A percentile compares a stretch with the other conserved stretches of the same genome.
Conservation (phyloP, 2,797 vertebrate genomes). For the Silurus lanzhouensis region DNA sequence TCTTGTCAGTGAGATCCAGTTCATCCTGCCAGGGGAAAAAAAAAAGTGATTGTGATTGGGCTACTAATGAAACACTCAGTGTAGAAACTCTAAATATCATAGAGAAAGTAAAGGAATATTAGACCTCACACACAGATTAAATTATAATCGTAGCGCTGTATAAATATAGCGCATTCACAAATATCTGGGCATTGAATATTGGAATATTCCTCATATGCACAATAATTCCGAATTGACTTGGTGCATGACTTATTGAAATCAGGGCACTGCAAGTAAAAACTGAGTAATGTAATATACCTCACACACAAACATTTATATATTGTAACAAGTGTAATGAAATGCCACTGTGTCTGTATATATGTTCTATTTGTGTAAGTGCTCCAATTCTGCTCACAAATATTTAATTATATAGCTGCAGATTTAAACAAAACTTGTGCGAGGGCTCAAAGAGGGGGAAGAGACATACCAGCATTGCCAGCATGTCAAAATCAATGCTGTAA, state of each 20-base stretch:
- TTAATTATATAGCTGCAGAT: background rate
- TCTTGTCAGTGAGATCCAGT: conserved; percentile 95
- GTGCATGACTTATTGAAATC: background rate
- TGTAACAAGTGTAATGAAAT: too few species aligned
- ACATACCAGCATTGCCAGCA: too few species aligned
- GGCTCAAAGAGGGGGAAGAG: too few species aligned
- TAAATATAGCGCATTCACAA: background rate
- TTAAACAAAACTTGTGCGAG: background rate
- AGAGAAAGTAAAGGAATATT: background rate
- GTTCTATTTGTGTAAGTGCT: background rate
- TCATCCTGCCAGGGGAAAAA: conserved; percentile 82
- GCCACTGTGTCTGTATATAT: background rate
- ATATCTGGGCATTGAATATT: background rate
- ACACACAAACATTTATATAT: background rate
- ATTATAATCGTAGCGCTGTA: background rate
- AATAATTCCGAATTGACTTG: background rate
- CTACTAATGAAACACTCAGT: background rate
- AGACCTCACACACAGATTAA: background rate
- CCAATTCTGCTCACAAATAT: background rate
- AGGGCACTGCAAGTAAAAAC: background rate
- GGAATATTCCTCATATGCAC: background rate
- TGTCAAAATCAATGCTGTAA: too few species aligned
- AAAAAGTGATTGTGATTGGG: conserved; percentile 25
- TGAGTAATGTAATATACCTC: background rate
- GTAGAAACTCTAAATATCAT: background rate